Base-by-base conservation (phyloP, 2,888 invertebrate species). In the Dioctria rufipes region DNA sequence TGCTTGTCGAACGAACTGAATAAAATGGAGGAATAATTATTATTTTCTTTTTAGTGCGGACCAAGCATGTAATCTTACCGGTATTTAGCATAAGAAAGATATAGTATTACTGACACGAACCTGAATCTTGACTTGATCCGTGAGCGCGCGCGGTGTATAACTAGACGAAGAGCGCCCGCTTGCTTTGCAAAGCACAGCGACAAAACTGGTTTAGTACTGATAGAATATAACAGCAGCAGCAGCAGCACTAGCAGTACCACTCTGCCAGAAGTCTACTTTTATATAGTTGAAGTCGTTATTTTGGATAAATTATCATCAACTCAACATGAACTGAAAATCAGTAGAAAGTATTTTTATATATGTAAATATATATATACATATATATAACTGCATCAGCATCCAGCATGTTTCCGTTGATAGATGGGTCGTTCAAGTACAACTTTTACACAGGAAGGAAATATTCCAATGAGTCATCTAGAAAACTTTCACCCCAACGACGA, bases 11-110 rank as follows among this genome's bases (percentile, higher is more conserved):
- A 39, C 60, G 73, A 73, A 73, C 54, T 51, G 73, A 73, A 60
- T 73, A 60, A 40, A 60, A 73, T 43, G 37, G 13, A 60, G 58
- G 73, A 73, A 58, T 73, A 73, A 73, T 73, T 73, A 25, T 25
- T 25, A 58, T 73, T 73, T 73, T 73, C 60, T 54, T 73, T 73
- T 73, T 25, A 58, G 73, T 60, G 42, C 58, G 73, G 60, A 58
- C 60, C 42, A 58, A 60, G 73, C 73, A 73, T 73, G 73, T 73
- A 73, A 73, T 73, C 58, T 73, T 73, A 73, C 73, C 73, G 73
- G 73, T 60, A 73, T 73, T 73, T 73, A 73, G 60, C 73, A 54
- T 58, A 40, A 60, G 73, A 73, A 73, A 73, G 73, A 60, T 65
- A 65, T 73, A 73, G 73, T 73, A 73, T 73, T 73, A 73, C 73